Base-by-base conservation (phyloP, 2,888 invertebrate species). In the Tetranychus piercei region DNA sequence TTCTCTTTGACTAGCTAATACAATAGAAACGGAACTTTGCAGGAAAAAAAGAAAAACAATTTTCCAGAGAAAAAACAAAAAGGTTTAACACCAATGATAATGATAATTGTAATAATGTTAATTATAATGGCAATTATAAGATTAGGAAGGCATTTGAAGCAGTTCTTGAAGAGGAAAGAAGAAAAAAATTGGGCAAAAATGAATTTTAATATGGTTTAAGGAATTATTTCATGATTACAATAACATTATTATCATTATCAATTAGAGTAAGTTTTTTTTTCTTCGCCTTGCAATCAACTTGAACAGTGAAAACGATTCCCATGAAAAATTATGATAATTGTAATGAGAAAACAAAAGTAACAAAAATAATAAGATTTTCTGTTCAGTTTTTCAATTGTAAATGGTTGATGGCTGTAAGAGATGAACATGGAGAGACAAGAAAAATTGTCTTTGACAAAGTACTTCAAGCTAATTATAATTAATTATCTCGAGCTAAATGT, bases 281-380 rank as follows among this genome's bases (percentile, higher is more conserved):
- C 15, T 55, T 15, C 2, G 9, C 55, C 8, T 45, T 15, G 8
- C 15, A 1, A 8, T 67, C 20, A 9, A 6, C n/a, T 9, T 69
- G 9, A 69, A 69, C 79, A 55, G 15, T 55, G 55, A 55, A 55
- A 55, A 7, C 2, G 55, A 55, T 55, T 55, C 15, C 55, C 55
- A 55, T 55, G 55, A 15, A 55, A 55, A 55, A 55, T 15, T 55
- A 55, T 55, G 55, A 55, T 9, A 7, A 34, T 34, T 34, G 34
- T 34, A 34, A 34, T 34, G 34, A 34, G 34, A 34, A 34, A 34
- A 34, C 34, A 34, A 34, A 34, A 34, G 34, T 34, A 34, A 34
- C 34, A 34, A 34, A 34, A 34, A 34, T 34, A 34, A 34, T 34
- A 34, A 34, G 34, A 34, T 34, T 34, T 34, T 34, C 34, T 34